Percentiles rank a stretch among this genome's conserved stretches.
Evolutionary conservation across 2,888 invertebrate species (phyloP).

Genomic region (Philaethria dido): DNA sequence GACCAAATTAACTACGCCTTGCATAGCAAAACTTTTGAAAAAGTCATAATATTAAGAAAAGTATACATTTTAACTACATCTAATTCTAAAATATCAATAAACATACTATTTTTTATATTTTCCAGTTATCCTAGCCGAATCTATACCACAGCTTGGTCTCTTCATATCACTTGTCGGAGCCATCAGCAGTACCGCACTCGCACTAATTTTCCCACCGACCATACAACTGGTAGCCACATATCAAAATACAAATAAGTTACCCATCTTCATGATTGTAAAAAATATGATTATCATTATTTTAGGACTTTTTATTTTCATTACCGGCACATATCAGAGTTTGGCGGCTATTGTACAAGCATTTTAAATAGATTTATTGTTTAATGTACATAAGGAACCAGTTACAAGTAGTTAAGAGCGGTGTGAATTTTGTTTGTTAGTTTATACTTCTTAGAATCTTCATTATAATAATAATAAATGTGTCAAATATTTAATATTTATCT

Average conservation of each 20-base stretch:
- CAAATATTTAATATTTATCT: not conserved
- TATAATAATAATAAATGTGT: too few species aligned
- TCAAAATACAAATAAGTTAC: constrained; percentile 81
- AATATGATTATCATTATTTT: constrained; percentile 86
- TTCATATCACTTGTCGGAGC: constrained; percentile 97
- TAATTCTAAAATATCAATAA: too few species aligned
- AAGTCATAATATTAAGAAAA: too few species aligned
- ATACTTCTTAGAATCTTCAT: not conserved
- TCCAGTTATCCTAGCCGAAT: constrained; percentile 92
- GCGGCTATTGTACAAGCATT: constrained; percentile 77
- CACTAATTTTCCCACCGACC: constrained; percentile 94
- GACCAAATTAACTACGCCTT: too few species aligned
- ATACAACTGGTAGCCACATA: constrained; percentile 90
- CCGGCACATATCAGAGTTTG: constrained; percentile 90
- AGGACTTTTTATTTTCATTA: constrained; percentile 88
- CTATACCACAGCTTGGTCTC: constrained; percentile 92
- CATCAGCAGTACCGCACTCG: constrained; percentile 93
- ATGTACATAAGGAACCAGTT: not conserved
- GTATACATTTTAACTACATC: too few species aligned
- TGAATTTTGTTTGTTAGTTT: not conserved
- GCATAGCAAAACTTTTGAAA: too few species aligned
- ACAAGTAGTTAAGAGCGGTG: not conserved
- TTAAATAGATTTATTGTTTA: constrained; percentile 9
- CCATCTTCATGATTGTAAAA: constrained; percentile 78
- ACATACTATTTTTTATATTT: too few species aligned